Conservation (phyloP, 2,113 vertebrate genomes). For the Cricetomys ansorgei region DNA sequence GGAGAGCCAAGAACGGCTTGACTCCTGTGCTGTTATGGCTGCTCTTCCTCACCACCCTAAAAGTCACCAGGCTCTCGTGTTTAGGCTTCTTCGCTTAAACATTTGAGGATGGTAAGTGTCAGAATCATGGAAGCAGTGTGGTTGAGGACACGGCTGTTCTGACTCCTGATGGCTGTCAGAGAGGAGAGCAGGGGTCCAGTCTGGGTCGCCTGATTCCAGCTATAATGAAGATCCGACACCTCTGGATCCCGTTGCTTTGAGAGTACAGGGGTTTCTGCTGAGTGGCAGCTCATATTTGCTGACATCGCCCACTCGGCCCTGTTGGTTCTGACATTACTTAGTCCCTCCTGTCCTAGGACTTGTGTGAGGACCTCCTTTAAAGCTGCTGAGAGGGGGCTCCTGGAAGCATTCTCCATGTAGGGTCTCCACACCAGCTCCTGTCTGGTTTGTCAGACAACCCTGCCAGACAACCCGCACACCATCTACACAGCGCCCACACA, state of each 20-base stretch:
- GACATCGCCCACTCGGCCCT: accelerated
- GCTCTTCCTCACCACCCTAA: not conserved
- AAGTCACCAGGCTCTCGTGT: no score
- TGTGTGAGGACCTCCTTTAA: accelerated
- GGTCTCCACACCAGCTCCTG: no score
- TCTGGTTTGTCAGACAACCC: not conserved
- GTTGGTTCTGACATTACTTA: not conserved
- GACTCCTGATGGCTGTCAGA: not conserved
- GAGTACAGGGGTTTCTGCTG: no score
- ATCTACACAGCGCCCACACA: no score
- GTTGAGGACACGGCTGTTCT: not conserved
- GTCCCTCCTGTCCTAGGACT: not conserved
- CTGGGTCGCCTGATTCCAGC: not conserved
- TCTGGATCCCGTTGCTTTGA: not conserved
- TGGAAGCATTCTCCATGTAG: accelerated
- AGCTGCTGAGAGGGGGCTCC: not conserved
- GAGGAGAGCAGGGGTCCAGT: not conserved
- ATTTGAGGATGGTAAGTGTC: not conserved
- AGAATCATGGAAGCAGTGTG: not conserved
- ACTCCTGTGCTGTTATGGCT: not conserved
- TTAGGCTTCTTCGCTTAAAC: not conserved
- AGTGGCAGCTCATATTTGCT: accelerated
- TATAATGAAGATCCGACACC: no score
- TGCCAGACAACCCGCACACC: no score
- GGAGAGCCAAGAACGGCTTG: not conserved